Evolutionary conservation across 2,888 invertebrate species (phyloP), one percentile per base, ranked within the genome.

Genomic region (Dicyrtomina minuta): DNA sequence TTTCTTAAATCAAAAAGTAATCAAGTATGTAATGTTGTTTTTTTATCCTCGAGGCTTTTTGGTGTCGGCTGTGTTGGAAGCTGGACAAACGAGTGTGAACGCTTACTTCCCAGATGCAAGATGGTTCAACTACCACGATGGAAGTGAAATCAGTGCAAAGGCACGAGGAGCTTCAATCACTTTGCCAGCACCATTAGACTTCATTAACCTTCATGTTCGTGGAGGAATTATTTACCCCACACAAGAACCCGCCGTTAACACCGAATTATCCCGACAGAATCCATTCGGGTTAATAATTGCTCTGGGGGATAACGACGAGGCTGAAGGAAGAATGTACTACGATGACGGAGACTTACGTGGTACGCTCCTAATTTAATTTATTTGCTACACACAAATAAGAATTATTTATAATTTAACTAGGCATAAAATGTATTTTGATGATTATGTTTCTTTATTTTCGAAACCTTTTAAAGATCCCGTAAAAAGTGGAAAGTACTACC

Each of bases 201-300:
- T 83, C 12, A 89, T 90, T 74, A 88, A 87, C 13, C 79, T 89
- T 41, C 82, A 87, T 53, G 6, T 89, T 10, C 84, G 90, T 80
- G 90, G 90, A 0, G 92, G 92, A 0, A 85, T 84, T 20, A 85
- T 93, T 65, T 77, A 93, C 27, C 89, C 91, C 0, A 82, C 85
- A 55, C 91, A 91, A 79, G 82, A 83, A 72, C 86, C 90, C 0
- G 85, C 85, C 0, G 74, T 80, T 49, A 89, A 88, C 1, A 92
- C 92, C 0, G 84, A 84, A 0, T n/a, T 60, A 8, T 66, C 72
- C 2, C 85, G 90, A 71, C 83, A 85, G 76, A 86, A 87, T 49
- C 86, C 87, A 49, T 83, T 92, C 70, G 87, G 88, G 77, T 82
- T 92, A 26, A 79, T 89, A 12, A 86, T 87, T 0, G 87, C 86